phyloP scores from a whole-genome alignment of 2,888 invertebrate genomes.

The Linnaemya vulpina region DNA sequence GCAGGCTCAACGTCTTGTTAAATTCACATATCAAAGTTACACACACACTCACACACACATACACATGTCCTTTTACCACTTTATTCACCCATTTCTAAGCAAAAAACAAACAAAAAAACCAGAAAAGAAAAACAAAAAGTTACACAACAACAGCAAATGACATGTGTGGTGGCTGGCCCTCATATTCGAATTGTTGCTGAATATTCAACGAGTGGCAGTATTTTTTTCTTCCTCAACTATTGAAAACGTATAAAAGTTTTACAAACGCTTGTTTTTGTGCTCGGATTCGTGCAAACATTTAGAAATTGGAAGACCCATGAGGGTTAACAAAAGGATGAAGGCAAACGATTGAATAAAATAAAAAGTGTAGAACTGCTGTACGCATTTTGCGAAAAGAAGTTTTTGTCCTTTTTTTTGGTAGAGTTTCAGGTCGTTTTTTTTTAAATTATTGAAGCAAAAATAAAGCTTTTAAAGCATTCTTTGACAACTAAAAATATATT shows the following conservation, averaged over 20 bases:
- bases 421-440: too few relatives aligned
- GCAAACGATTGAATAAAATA: conserved; percentile 25
- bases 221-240: conserved; percentile 34
- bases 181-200: conserved; percentile 23
- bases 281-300: conserved; percentile 13
- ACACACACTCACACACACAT: neutral
- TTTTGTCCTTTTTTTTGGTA: conserved; percentile 41
- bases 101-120: neutral
- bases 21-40: conserved; percentile 60
- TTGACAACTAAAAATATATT: neutral
- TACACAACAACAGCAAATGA: conserved; percentile 57
- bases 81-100: conserved; percentile 44
- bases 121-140: neutral
- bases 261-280: conserved; percentile 7
- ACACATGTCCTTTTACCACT: conserved; percentile 26
- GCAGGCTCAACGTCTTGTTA: conserved; percentile 70
- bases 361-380: conserved; percentile 25
- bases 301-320: conserved; percentile 37
- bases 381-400: conserved; percentile 1
- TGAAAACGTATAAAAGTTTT: conserved; percentile 71
- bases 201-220: neutral
- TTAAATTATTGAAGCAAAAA: too few relatives aligned
- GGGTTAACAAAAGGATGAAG: conserved; percentile 58
- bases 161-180: conserved; percentile 67
- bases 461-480: too few relatives aligned